A percentile compares a stretch with the other conserved stretches of the same genome.
Conservation (phyloP, 2,888 invertebrate species). For the Phortica okadai region DNA sequence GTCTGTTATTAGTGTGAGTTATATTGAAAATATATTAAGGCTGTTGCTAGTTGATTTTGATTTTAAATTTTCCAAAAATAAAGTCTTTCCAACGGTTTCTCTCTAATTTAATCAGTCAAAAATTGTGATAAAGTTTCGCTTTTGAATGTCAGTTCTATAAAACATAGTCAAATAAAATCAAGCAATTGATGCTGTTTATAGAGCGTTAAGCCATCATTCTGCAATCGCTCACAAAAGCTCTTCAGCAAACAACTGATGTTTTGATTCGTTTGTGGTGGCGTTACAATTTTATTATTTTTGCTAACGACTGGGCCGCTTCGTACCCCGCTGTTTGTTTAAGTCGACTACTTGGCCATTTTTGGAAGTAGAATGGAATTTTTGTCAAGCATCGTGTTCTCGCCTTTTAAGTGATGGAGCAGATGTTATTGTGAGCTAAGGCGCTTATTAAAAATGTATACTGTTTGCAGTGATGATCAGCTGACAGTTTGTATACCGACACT, state of each 20-base stretch:
- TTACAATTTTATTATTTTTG: constrained; percentile 3
- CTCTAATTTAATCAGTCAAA: no score
- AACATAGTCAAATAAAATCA: no score
- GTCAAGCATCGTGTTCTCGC: constrained; percentile 66
- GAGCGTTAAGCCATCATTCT: no score
- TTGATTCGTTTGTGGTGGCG: background rate
- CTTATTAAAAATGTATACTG: constrained; percentile 36
- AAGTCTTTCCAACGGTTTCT: no score
- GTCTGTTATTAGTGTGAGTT: no score
- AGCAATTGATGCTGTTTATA: no score
- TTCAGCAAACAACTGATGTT: background rate
- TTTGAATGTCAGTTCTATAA: no score
- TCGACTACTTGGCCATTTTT: background rate
- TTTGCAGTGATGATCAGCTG: constrained; percentile 52
- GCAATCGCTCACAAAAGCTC: no score
- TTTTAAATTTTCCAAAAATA: no score
- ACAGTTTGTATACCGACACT: constrained; percentile 55
- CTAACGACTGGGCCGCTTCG: background rate
- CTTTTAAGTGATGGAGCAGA: constrained; percentile 60
- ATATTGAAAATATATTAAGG: no score
- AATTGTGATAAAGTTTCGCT: no score
- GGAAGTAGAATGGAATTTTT: constrained; percentile 35
- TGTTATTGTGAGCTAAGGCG: background rate
- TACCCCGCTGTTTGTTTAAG: background rate
- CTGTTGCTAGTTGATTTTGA: no score